Evolutionary conservation across 2,797 vertebrate species (phyloP).

Genomic region (Pteropus rufus): DNA sequence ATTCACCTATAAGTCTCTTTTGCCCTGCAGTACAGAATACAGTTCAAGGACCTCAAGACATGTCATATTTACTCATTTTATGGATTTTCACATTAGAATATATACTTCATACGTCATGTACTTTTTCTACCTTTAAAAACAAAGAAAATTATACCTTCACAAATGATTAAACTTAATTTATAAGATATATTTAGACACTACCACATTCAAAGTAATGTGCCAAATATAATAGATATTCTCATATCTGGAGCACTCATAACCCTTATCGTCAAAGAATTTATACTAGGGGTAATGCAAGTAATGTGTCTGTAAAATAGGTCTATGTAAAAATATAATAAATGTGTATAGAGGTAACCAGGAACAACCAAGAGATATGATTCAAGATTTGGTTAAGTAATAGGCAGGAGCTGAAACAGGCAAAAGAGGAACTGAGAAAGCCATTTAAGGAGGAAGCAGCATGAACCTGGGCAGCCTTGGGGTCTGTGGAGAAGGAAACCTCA

Average conservation of each 20-base stretch:
- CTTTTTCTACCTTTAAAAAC: neutral
- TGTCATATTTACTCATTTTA: neutral
- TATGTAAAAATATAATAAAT: neutral
- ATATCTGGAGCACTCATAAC: neutral
- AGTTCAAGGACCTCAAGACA: neutral
- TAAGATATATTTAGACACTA: neutral
- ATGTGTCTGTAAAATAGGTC: neutral
- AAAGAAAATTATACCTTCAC: neutral
- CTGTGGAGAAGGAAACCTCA: neutral
- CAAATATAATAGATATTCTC: neutral
- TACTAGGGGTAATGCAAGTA: neutral
- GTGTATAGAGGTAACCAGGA: neutral
- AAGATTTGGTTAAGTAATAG: neutral
- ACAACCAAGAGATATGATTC: neutral
- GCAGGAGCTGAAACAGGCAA: neutral
- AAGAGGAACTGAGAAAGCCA: neutral
- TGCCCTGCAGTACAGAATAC: neutral
- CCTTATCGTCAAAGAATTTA: neutral
- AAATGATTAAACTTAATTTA: neutral
- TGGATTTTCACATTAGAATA: neutral
- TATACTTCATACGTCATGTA: neutral
- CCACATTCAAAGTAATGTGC: neutral
- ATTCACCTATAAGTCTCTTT: neutral
- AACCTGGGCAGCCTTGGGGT: neutral
- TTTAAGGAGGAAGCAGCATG: neutral